phyloP scores from a whole-genome alignment of 2,888 invertebrate genomes.

The Habroteleia sp. region DNA sequence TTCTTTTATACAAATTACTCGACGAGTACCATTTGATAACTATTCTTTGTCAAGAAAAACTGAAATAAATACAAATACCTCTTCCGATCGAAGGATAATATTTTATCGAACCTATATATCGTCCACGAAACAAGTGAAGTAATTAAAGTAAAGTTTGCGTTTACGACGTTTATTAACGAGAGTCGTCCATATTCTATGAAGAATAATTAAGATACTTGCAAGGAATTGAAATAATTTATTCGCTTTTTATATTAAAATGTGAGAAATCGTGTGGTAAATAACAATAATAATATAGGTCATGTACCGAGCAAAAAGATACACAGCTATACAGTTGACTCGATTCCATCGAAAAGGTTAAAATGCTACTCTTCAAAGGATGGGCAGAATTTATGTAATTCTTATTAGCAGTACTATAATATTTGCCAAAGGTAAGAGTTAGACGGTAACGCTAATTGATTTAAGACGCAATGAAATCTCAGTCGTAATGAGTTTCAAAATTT shows the following conservation, averaged over 20 bases:
- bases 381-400: conserved; percentile 62
- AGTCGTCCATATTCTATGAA: conserved; percentile 9
- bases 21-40: neutral
- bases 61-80: neutral
- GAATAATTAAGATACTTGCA: conserved; percentile 26
- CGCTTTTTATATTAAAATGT: conserved; percentile 44
- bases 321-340: conserved; percentile 52
- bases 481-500: too few species aligned
- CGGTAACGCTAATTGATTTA: conserved; percentile 47
- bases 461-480: conserved; percentile 17
- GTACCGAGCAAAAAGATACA: conserved; percentile 52
- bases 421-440: conserved; percentile 45
- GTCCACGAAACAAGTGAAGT: neutral
- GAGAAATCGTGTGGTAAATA: conserved; percentile 51
- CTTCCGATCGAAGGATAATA: conserved; percentile 6
- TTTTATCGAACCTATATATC: conserved; percentile 8
- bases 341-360: conserved; percentile 60
- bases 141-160: conserved; percentile 25
- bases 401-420: conserved; percentile 54
- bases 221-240: conserved; percentile 42
- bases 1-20: conserved; percentile 71
- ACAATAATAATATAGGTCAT: conserved; percentile 60
- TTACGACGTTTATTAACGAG: conserved; percentile 10
- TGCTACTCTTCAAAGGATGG: conserved; percentile 56
- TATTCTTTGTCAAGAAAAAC: neutral